Conservation (phyloP, 1,140 invertebrate genomes). For the Trinorchestia longiramus region DNA sequence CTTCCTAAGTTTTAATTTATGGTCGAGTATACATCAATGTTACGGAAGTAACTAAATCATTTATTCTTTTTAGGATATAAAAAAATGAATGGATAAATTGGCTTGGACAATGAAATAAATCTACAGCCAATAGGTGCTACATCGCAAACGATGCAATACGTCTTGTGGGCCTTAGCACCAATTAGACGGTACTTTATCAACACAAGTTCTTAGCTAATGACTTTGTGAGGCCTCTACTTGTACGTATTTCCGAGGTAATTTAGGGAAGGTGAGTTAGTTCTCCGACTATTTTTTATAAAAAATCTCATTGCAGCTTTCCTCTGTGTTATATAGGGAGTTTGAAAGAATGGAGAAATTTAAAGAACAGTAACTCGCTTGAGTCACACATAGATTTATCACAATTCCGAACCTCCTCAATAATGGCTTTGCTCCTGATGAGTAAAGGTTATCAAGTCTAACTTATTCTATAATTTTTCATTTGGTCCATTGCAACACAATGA, state of each 20-base stretch:
- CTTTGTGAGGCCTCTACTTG: background rate
- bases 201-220: background rate
- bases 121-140: background rate
- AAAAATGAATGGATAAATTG: background rate
- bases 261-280: background rate
- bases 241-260: background rate
- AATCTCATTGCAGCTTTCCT: background rate
- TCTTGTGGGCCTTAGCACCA: background rate
- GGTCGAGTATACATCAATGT: too few relatives aligned
- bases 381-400: too few relatives aligned
- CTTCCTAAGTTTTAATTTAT: background rate
- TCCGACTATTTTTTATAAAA: background rate
- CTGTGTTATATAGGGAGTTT: background rate
- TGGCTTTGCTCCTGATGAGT: too few relatives aligned
- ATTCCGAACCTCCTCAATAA: too few relatives aligned
- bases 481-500: too few relatives aligned
- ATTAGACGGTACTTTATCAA: background rate
- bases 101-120: background rate
- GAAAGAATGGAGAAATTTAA: background rate
- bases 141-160: background rate
- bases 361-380: too few relatives aligned
- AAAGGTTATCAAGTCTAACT: too few relatives aligned
- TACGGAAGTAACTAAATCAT: too few relatives aligned
- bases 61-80: too few relatives aligned
- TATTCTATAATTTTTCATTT: too few relatives aligned